Base-by-base conservation (phyloP, 2,888 invertebrate species). In the Leucophora obtusa region DNA sequence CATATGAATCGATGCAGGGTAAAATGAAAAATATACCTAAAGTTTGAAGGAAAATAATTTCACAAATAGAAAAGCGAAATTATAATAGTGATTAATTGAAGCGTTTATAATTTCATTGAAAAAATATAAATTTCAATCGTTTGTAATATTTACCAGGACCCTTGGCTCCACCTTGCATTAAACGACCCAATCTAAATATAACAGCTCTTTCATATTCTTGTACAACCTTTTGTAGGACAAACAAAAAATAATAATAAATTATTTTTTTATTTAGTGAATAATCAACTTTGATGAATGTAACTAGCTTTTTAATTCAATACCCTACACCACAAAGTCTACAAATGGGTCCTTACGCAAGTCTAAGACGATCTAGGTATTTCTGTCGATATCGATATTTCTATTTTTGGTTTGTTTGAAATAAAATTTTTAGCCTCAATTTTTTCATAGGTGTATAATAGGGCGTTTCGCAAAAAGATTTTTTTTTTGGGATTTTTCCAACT, bases 191-290 rank as follows among this genome's bases (percentile, higher is more conserved):
- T 63, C 98, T 94, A 89, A 98, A 98, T 89, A 98, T 98, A 43
- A 98, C 98, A 0, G 98, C 98, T 82, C 98, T 92, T 90, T 98
- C 98, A 89, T 98, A 98, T 88, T 98, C 98, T 88, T 97, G 97
- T 2, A 98, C 97, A 50, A 98, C 97, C 97, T 98, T 86, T 28
- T 28, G 6, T 69, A 83, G 83, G 35, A 15, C 58, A 56, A 18
- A 21, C 63, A n/a, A 71, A 24, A 62, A 35, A 8, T 63, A 11
- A 53, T 11, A 11, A 28, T 28, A 6, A 28, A 28, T 28, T 28
- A 28, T 28, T 28, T 35, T 5, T 2, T 10, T 10, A 38, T 5
- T 38, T 5, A 11, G 11, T 11, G 4, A 38, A 4, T 21, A 21
- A 21, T 3, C 21, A 3, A 4, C 21, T 21, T 21, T 21, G 4